A percentile compares a stretch with the other conserved stretches of the same genome.
Evolutionary conservation across 2,888 invertebrate genomes (phyloP).

Genomic region (Pharmacophagus antenor): DNA sequence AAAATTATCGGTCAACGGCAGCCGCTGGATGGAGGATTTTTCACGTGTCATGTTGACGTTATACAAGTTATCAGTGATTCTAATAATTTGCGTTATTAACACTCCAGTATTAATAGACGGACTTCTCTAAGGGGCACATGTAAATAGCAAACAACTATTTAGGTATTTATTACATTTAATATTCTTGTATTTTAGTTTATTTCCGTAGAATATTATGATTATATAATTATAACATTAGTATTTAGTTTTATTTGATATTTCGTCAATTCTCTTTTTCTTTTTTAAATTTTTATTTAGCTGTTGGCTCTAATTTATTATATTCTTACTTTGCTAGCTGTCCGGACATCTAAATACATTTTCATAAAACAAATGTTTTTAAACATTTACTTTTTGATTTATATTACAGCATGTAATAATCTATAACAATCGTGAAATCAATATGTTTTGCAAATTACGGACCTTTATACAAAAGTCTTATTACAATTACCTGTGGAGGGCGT

Average conservation of each 20-base stretch:
- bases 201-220: not conserved
- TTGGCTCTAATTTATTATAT: no score
- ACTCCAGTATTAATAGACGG: not conserved
- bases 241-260: no score
- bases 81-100: constrained; percentile 23
- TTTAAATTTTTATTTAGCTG: no score
- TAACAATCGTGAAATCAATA: not conserved
- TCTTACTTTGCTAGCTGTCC: no score
- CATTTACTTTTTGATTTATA: not conserved
- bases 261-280: no score
- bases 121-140: not conserved
- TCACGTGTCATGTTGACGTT: constrained; percentile 29
- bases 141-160: not conserved
- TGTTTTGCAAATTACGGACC: constrained; percentile 14
- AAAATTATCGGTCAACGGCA: constrained; percentile 70
- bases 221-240: no score
- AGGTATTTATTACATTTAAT: no score
- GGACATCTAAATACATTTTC: no score
- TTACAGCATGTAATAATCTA: not conserved
- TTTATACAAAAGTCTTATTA: constrained; percentile 4
- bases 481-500: constrained; percentile 19
- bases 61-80: constrained; percentile 30
- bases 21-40: constrained; percentile 59
- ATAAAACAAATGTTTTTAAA: not conserved
- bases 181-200: no score